Percentiles rank a stretch among this genome's conserved stretches.
These are phyloP conservation scores for Callimorpha dominula DNA, from an alignment of 2,888 invertebrate species.

Conservation along the genomic window DNA sequence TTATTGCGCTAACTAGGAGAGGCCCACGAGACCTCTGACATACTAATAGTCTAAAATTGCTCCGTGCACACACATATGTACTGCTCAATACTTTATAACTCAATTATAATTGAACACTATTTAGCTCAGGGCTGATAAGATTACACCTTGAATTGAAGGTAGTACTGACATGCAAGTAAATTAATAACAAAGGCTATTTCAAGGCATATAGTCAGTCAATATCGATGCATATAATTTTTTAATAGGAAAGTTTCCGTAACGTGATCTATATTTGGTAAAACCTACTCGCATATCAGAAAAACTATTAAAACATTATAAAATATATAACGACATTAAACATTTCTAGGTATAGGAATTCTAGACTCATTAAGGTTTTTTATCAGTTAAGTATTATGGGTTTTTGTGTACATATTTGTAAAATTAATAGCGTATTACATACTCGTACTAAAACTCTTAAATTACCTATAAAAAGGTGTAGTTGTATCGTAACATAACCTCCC, in stretches of 20 bases:
- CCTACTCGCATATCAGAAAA: constrained; percentile 40
- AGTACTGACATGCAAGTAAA: constrained; percentile 37
- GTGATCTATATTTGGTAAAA: constrained; percentile 6
- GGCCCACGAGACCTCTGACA: constrained; percentile 56
- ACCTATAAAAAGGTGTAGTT: not conserved
- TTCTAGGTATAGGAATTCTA: constrained; percentile 1
- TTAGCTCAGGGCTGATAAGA: constrained; percentile 51
- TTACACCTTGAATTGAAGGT: constrained; percentile 27
- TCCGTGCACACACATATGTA: constrained; percentile 63
- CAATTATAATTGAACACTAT: constrained; percentile 63
- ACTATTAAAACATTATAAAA: constrained; percentile 35
- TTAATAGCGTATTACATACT: too few species aligned
- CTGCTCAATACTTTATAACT: constrained; percentile 48
- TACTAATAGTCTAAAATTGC: constrained; percentile 73
- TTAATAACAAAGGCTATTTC: not conserved
- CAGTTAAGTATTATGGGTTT: not conserved
- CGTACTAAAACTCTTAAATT: not conserved
- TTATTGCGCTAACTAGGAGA: constrained; percentile 78
- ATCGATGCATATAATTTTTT: constrained; percentile 8
- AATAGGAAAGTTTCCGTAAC: not conserved
- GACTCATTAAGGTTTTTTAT: not conserved
- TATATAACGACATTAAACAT: constrained; percentile 19
- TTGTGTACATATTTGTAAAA: not conserved
- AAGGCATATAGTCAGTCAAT: constrained; percentile 16
- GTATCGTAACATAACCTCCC: not conserved